Conservation (phyloP, 2,888 invertebrate species). For the Drosophila crucigera region DNA sequence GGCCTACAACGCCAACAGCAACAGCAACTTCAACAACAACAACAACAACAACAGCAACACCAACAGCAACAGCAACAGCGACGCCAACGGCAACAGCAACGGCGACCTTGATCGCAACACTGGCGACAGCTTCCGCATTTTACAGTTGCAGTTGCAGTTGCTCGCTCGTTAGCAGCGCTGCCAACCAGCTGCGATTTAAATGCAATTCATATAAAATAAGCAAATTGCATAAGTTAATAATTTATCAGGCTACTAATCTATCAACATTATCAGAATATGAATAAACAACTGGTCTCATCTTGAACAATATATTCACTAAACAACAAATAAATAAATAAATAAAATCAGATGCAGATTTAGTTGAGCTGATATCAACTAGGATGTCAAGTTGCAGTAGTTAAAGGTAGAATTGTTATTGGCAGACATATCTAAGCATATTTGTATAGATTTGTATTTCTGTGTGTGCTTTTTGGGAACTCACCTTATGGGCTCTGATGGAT, state of each 20-base stretch:
- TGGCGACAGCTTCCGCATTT: constrained; percentile 66
- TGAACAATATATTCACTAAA: too few relatives aligned
- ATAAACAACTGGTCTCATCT: not conserved
- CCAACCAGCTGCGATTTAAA: constrained; percentile 18
- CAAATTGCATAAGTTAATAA: not conserved
- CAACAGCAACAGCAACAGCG: constrained; percentile 8
- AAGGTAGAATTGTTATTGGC: not conserved
- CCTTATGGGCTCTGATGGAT: constrained; percentile 97
- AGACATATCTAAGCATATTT: too few relatives aligned
- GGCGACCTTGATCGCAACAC: constrained; percentile 60
- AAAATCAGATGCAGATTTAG: not conserved
- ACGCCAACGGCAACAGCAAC: constrained; percentile 10
- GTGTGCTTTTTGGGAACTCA: constrained; percentile 72
- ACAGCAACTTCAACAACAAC: constrained; percentile 4
- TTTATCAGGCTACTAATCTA: not conserved
- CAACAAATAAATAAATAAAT: not conserved
- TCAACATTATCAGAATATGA: not conserved
- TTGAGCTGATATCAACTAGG: not conserved
- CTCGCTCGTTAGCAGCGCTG: constrained; percentile 16
- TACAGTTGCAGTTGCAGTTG: constrained; percentile 45
- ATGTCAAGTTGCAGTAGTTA: not conserved
- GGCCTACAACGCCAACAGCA: constrained; percentile 50
- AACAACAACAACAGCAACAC: too few relatives aligned
- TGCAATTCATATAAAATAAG: not conserved
- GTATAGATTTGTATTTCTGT: not conserved